Base-by-base conservation (phyloP, 2,113 vertebrate genomes). In the western clawed frog (Xenopus tropicalis) region DNA sequence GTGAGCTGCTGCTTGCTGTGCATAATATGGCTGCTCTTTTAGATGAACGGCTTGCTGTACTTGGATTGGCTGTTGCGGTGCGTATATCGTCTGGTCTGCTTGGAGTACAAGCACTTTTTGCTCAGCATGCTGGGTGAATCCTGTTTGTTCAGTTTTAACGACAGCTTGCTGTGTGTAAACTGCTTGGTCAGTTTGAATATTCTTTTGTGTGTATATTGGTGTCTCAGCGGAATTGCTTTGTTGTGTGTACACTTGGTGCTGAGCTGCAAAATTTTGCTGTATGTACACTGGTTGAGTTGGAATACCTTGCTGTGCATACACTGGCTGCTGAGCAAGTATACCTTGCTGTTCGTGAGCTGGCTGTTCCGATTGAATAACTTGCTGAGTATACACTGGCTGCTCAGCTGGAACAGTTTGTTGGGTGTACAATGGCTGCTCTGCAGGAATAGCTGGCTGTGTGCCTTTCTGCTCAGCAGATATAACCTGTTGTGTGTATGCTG, bases 21-120 rank as follows among this genome's bases (percentile, higher is more conserved):
- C 24, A 37, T 61, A 75, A 20, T 24, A 14, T 17, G 44, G 12
- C 42, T 67, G 65, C 23, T 74, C 65, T 4, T 54, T 44, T 21
- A 16, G 37, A 10, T 61, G 72, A n/a, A 66, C 1, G 42, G 20
- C 23, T 19, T 68, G 72, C 17, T 46, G 66, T 20, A 21, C 52
- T 25, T 52, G 61, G 10, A 68, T 51, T 46, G 48, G 42, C 23
- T 75, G 72, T 10, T 66, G 62, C 21, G 58, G 71, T 54, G 66
- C 51, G 58, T 57, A 66, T 21, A 56, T 17, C 0, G 29, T 19
- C 62, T 72, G 62, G 29, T 72, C 65, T 51, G 24, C 14, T 19
- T 52, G 66, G 11, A 61, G 64, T 3, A 17, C 4, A 11, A n/a
- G 17, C n/a, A 46, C 20, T 3, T 12, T 12, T n/a, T 63, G 73